A percentile compares a stretch with the other conserved stretches of the same genome.
These are phyloP conservation scores for Pteropus alecto DNA, from an alignment of 2,113 vertebrate genomes.

Conservation along the genomic window DNA sequence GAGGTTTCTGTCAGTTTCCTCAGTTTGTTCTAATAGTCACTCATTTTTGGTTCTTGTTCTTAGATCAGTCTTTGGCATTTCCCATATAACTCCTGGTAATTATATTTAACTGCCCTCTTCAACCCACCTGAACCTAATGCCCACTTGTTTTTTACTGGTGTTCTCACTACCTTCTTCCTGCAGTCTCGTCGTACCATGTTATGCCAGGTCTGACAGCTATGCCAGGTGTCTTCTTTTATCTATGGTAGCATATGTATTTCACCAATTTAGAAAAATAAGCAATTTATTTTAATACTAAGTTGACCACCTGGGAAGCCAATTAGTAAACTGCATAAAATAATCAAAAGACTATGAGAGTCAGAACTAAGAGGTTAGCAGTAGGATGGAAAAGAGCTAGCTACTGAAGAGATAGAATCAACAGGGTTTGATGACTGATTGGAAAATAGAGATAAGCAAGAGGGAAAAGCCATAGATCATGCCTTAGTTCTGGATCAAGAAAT, in stretches of 20 bases:
- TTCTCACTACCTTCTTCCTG: background rate
- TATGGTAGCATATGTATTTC: background rate
- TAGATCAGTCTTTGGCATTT: background rate
- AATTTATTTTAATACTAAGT: constrained; percentile 6
- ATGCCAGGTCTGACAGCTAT: background rate
- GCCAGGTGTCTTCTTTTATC: background rate
- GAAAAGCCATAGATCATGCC: background rate
- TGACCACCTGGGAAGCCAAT: background rate
- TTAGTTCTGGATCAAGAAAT: background rate
- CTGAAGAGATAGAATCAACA: background rate
- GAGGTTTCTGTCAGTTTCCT: background rate
- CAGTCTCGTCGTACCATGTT: background rate
- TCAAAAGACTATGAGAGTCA: background rate
- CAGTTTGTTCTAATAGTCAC: background rate
- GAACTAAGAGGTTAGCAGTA: background rate
- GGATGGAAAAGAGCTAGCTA: background rate
- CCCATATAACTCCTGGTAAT: background rate
- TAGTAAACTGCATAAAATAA: background rate
- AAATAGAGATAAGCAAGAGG: background rate
- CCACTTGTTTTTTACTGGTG: background rate
- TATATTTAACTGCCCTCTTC: background rate
- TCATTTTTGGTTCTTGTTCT: background rate
- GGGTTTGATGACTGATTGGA: background rate
- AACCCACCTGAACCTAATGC: background rate
- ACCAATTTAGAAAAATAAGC: background rate